Base-by-base conservation (phyloP, 2,888 invertebrate genomes). In the Pseudoips prasinana region DNA sequence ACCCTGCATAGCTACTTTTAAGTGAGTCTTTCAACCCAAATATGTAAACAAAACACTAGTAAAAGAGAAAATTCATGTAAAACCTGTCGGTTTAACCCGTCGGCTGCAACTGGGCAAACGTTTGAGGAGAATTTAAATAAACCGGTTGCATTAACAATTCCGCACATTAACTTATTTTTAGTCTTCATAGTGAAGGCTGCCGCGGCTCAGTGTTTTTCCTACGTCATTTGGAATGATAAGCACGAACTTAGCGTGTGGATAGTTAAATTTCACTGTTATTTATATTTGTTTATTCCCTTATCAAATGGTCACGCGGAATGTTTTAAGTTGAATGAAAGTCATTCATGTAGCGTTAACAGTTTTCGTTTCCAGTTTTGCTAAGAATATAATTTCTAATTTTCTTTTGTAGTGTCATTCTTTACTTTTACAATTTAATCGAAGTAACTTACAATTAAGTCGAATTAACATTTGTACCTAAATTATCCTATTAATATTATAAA, bases 91-190 rank as follows among this genome's bases (percentile, higher is more conserved):
- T 47, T 58, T 52, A 60, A 63, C 61, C 60, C 60, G 46, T 51
- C 11, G 46, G 39, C 44, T 63, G 65, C 66, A 71, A 73, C 65
- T 70, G 58, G 71, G 70, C 63, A 65, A 65, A 66, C 58, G 59
- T 64, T 70, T 61, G 74, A 59, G 58, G 57, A 65, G 77, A 78
- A 79, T 81, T 70, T 73, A 68, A 80, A 79, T 62, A 52, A 52
- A 46, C 41, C 50, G 46, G 44, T 36, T 53, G 60, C 69, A 61
- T 79, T 75, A 64, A 66, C 70, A 58, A 76, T 77, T 76, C 77
- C 52, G 65, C 66, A 69, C 74, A 70, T 77, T 71, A 65, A 65
- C 68, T 71, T 75, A 68, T 67, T 67, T 71, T 65, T 59, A 61
- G 62, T 61, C 57, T 64, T 58, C 63, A 63, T 68, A 60, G 14